These are phyloP conservation scores for Lasioglossum zephyrum DNA, from an alignment of 2,888 invertebrate species.

Conservation along the genomic window DNA sequence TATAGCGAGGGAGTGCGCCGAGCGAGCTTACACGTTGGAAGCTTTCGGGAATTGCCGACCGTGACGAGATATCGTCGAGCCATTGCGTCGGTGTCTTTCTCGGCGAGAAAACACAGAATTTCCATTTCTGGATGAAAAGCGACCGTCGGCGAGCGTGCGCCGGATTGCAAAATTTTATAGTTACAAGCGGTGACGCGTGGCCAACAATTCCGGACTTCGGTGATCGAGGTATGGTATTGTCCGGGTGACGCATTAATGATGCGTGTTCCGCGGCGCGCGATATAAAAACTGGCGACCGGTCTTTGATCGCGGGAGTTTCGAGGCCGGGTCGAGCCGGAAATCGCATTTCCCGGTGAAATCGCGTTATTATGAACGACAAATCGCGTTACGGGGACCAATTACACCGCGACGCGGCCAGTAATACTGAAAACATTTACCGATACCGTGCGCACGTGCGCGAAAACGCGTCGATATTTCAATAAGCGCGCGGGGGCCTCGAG, in stretches of 20 bases:
- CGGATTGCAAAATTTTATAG: slow-evolving; percentile 12
- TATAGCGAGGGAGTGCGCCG: slow-evolving; percentile 45
- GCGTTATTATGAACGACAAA: slow-evolving; percentile 51
- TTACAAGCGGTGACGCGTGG: background rate
- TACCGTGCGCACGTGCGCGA: slow-evolving; percentile 23
- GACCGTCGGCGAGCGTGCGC: background rate
- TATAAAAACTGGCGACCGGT: slow-evolving; percentile 3
- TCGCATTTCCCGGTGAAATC: slow-evolving; percentile 45
- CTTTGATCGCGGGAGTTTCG: slow-evolving; percentile 14
- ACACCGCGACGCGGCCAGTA: slow-evolving; percentile 22
- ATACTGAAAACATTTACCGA: slow-evolving; percentile 48
- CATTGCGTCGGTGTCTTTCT: slow-evolving; percentile 9
- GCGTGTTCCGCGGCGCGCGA: background rate
- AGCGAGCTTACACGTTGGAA: slow-evolving; percentile 41
- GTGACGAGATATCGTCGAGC: slow-evolving; percentile 52
- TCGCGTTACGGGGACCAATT: slow-evolving; percentile 52
- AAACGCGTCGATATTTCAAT: slow-evolving; percentile 51
- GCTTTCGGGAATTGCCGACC: slow-evolving; percentile 56
- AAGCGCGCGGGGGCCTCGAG: slow-evolving; percentile 9
- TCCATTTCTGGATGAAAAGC: slow-evolving; percentile 37
- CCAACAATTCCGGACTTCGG: background rate
- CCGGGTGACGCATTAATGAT: background rate
- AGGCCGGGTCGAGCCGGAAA: background rate
- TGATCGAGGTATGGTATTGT: background rate
- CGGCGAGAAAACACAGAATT: slow-evolving; percentile 39